Percentiles rank a stretch among this genome's conserved stretches.
Evolutionary conservation across 2,113 vertebrate species (phyloP).

Genomic region (Pterophyllum scalare): DNA sequence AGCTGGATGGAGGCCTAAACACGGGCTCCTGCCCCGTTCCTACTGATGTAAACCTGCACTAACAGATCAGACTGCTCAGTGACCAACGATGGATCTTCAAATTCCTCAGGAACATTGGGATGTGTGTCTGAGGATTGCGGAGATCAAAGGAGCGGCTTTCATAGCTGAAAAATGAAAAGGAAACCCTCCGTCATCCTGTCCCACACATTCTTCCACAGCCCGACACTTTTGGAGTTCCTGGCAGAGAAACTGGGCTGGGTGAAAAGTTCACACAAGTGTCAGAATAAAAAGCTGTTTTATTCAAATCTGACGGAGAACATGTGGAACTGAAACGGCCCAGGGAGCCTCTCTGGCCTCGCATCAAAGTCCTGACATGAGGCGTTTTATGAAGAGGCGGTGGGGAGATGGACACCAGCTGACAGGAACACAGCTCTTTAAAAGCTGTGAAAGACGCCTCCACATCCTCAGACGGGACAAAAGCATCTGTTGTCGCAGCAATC

Average conservation of each 20-base stretch:
- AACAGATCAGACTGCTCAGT: not conserved
- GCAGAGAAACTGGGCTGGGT: not conserved
- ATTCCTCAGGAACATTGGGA: not conserved
- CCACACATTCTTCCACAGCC: not conserved
- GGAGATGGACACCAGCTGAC: not conserved
- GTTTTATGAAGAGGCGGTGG: not conserved
- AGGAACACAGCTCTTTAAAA: conserved; percentile 1
- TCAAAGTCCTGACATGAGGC: not conserved
- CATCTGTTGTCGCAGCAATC: conserved; percentile 32
- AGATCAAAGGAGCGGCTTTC: not conserved
- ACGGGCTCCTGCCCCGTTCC: no score
- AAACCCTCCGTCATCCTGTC: not conserved
- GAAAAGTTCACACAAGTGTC: not conserved
- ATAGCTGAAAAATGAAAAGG: not conserved
- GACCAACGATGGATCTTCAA: not conserved
- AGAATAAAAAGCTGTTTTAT: not conserved
- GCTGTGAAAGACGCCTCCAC: not conserved
- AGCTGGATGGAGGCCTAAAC: accelerated
- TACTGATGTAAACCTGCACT: not conserved
- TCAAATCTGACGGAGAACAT: not conserved
- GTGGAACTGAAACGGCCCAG: not conserved
- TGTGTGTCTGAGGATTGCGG: not conserved
- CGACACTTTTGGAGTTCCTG: not conserved
- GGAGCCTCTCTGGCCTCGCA: not conserved
- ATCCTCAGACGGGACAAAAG: conserved; percentile 35